Percentiles rank a stretch among this genome's conserved stretches.
Conservation (phyloP, 2,113 vertebrate genomes). For the Corydoras maculifer region DNA sequence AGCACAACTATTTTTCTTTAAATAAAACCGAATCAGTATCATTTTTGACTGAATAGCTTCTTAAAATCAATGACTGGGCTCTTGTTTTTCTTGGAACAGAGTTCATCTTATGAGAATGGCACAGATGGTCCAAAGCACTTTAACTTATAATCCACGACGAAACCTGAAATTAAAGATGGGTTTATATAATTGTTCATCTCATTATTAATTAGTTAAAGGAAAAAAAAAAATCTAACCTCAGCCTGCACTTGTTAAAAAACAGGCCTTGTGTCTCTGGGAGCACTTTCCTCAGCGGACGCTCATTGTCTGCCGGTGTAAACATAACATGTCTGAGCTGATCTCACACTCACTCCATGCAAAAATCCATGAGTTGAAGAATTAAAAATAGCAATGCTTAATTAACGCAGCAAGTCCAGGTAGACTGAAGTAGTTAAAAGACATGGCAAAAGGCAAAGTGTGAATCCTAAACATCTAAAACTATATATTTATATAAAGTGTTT, state of each 20-base stretch:
- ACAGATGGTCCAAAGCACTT: conserved; percentile 8
- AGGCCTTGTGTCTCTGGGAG: conserved; percentile 58
- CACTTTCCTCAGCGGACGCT: conserved; percentile 56
- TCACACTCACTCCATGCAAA: not conserved
- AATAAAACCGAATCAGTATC: not conserved
- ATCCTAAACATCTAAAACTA: too few species aligned
- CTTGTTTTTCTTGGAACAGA: conserved; percentile 30
- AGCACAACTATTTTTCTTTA: conserved; percentile 34
- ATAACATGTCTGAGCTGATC: not conserved
- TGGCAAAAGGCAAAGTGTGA: not conserved
- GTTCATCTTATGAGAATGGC: conserved; percentile 19
- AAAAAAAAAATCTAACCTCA: conserved; percentile 52
- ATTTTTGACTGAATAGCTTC: not conserved
- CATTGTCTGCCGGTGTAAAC: conserved; percentile 54
- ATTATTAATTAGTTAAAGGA: not conserved
- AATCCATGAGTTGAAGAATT: not conserved
- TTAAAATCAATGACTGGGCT: not conserved
- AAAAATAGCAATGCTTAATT: not conserved
- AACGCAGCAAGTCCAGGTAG: not conserved
- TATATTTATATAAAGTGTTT: too few species aligned
- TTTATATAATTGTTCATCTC: too few species aligned
- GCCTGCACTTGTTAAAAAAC: conserved; percentile 68
- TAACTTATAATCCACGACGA: conserved; percentile 62
- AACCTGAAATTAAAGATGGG: conserved; percentile 56
- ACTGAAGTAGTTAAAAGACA: not conserved